A percentile compares a stretch with the other conserved stretches of the same genome.
These are phyloP conservation scores for Coregonus ussuriensis DNA, from an alignment of 2,797 vertebrate species.

Conservation along the genomic window DNA sequence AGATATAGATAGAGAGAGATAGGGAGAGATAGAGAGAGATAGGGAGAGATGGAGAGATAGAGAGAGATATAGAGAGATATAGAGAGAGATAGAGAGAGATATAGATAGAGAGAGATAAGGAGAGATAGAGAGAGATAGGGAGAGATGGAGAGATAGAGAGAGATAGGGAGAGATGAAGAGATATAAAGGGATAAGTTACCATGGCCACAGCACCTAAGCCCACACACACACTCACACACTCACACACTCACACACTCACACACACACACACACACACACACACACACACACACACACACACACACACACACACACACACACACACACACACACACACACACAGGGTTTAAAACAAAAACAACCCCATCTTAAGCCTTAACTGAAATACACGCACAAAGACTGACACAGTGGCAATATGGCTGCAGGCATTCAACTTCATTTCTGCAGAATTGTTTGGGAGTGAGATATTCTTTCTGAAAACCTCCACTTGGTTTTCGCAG, in stretches of 20 bases:
- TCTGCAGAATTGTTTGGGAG: slow-evolving; percentile 36
- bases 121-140: too few species aligned
- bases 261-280: too few species aligned
- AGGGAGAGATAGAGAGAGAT: too few species aligned
- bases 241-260: too few species aligned
- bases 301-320: background rate
- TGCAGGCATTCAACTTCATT: slow-evolving; percentile 23
- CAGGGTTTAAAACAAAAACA: slow-evolving; percentile 35
- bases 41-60: too few species aligned
- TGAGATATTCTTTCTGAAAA: background rate
- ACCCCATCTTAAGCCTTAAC: slow-evolving; percentile 20
- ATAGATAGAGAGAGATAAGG: too few species aligned
- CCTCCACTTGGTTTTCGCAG: slow-evolving; percentile 38
- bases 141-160: too few species aligned
- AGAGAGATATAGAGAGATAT: too few species aligned
- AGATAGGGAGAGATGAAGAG: too few species aligned
- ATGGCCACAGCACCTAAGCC: slow-evolving; percentile 57
- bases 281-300: too few species aligned
- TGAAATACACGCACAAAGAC: slow-evolving; percentile 34
- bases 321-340: slow-evolving; percentile 14
- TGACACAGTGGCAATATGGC: slow-evolving; percentile 44
- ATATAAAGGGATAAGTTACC: slow-evolving; percentile 46
- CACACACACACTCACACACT: background rate
- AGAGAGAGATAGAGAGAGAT: too few species aligned
- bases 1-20: background rate